Conservation (phyloP, 2,888 invertebrate species). For the Limnephilus lunatus region DNA sequence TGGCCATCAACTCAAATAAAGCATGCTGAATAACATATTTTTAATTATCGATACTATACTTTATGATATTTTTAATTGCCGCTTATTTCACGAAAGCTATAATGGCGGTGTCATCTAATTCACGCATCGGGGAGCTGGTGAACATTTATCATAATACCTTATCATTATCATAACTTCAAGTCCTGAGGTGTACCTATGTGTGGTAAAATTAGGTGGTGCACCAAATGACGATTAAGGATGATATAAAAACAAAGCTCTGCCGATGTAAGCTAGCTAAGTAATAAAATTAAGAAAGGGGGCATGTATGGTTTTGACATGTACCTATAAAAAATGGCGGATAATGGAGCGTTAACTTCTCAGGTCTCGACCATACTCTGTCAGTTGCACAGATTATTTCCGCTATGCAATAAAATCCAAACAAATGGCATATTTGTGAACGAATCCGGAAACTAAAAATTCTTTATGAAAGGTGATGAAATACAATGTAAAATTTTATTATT, state of each 20-base stretch:
- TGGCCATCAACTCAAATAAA: not conserved
- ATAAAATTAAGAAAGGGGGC: not conserved
- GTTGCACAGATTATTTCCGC: too few relatives aligned
- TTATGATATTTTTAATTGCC: not conserved
- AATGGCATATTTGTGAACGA: too few relatives aligned
- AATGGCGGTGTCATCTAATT: not conserved
- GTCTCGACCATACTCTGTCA: too few relatives aligned
- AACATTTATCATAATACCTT: too few relatives aligned
- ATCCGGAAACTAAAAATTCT: too few relatives aligned
- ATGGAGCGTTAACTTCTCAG: not conserved
- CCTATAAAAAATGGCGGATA: not conserved
- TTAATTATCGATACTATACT: not conserved
- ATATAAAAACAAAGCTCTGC: not conserved
- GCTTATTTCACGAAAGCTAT: not conserved
- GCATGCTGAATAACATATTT: not conserved
- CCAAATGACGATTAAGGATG: too few relatives aligned
- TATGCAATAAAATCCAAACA: too few relatives aligned
- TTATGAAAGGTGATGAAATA: too few relatives aligned
- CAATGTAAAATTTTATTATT: too few relatives aligned
- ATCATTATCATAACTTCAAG: too few relatives aligned
- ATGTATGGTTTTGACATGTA: not conserved
- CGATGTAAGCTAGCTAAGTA: not conserved
- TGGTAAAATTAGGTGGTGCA: not conserved
- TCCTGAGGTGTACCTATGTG: not conserved
- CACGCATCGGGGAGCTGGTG: not conserved